Percentiles rank a stretch among this genome's conserved stretches.
Evolutionary conservation across 2,113 vertebrate species (phyloP).

Genomic region (Plotosus lineatus): DNA sequence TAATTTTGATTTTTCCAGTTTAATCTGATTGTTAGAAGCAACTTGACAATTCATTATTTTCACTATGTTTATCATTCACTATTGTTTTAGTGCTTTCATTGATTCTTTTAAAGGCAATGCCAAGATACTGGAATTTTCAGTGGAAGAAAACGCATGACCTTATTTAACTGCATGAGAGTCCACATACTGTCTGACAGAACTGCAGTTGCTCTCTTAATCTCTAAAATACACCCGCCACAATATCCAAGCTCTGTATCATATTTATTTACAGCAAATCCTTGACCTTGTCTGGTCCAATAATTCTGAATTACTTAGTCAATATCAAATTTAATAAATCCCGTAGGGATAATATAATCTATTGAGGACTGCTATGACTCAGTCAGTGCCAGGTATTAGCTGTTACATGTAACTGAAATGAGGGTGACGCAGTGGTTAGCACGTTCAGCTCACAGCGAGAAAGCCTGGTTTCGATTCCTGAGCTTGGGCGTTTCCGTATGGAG

Average conservation of each 20-base stretch:
- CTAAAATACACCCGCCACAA: neutral
- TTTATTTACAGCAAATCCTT: neutral
- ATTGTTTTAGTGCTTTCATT: constrained; percentile 55
- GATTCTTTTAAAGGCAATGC: constrained; percentile 32
- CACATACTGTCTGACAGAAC: neutral
- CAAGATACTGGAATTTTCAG: constrained; percentile 15
- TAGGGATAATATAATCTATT: neutral
- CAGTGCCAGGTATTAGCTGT: neutral
- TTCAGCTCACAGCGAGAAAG: no score
- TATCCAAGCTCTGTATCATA: neutral
- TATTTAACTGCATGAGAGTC: neutral
- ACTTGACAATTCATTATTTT: constrained; percentile 62
- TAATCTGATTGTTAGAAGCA: constrained; percentile 65
- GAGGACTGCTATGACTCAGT: neutral
- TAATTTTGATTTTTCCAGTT: constrained; percentile 67
- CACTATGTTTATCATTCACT: no score
- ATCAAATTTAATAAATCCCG: neutral
- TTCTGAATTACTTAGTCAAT: neutral
- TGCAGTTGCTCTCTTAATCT: neutral
- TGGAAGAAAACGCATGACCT: neutral
- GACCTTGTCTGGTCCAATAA: neutral
- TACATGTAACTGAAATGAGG: neutral
- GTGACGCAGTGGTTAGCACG: neutral
- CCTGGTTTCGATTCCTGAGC: no score
- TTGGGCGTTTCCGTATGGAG: no score